Base-by-base conservation (phyloP, 2,888 invertebrate genomes). In the Nomada lathburiana region DNA sequence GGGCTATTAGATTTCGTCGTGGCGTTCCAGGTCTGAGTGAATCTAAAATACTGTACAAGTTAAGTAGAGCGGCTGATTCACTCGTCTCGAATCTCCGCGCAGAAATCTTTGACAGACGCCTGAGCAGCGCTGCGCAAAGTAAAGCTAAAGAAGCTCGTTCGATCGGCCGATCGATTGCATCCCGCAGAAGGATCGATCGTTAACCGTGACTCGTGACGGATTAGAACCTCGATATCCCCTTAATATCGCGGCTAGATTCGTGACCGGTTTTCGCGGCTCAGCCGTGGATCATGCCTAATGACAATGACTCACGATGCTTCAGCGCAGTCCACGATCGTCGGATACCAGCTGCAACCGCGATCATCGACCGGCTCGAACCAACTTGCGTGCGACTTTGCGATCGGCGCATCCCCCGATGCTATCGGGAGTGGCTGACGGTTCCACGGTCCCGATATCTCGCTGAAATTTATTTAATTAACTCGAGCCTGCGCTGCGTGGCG, bases 401-500 rank as follows among this genome's bases (percentile, higher is more conserved):
- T 77, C 79, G 26, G 23, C 44, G 26, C 59, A 42, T 53, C 26
- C 62, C 16, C 26, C 67, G 63, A 79, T 81, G 44, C 11, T 64
- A 76, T 82, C 76, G 75, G 53, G 4, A 52, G 10, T 50, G 50
- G 50, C 57, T n/a, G 16, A 44, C 59, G 44, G 52, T 44, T 16
- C 44, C 67, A 44, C 26, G 26, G 20, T 20, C 20, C 16, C 44
- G 64, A 59, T 64, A 47, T 55, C 65, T 69, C 69, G 69, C 16
- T 50, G 80, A 82, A 70, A 84, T 83, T 82, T 79, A 59, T 84
- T 80, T 80, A 80, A 82, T 86, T 86, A 80, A 82, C 65, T 23
- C 7, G 71, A 77, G 53, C 36, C 36, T 36, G 36, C 29, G 50
- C 60, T 42, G 50, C 60, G 70, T 57, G 55, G 63, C 65, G 73